These are phyloP conservation scores for Drosophila emarginata DNA, from an alignment of 2,888 invertebrate species.

Conservation along the genomic window DNA sequence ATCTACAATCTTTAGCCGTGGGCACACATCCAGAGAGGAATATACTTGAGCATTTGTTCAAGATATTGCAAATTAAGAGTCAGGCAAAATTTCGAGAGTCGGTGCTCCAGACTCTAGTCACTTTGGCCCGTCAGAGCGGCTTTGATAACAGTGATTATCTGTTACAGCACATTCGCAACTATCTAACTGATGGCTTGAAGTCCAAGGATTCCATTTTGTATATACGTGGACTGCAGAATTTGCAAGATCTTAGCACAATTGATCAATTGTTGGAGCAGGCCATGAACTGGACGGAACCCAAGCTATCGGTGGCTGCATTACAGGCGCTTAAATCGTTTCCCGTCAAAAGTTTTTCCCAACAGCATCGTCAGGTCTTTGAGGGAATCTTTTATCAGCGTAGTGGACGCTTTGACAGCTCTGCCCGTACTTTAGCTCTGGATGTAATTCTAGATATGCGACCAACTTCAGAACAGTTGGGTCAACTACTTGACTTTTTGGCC, in stretches of 20 bases:
- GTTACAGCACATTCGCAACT: conserved; percentile 74
- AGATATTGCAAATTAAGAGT: conserved; percentile 79
- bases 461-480: conserved; percentile 83
- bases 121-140: conserved; percentile 84
- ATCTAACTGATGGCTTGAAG: conserved; percentile 80
- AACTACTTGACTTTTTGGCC: conserved; percentile 84
- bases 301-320: conserved; percentile 87
- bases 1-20: conserved; percentile 88
- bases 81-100: conserved; percentile 87
- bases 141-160: conserved; percentile 67
- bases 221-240: conserved; percentile 88
- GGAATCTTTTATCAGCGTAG: conserved; percentile 85
- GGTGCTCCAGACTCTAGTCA: conserved; percentile 86
- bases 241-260: conserved; percentile 85
- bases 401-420: conserved; percentile 87
- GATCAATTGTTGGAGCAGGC: conserved; percentile 84
- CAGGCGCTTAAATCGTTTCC: conserved; percentile 86
- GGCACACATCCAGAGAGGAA: conserved; percentile 86
- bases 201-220: conserved; percentile 82
- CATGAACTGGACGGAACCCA: conserved; percentile 83
- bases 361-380: conserved; percentile 83
- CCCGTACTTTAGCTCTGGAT: conserved; percentile 88
- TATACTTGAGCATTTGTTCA: conserved; percentile 82
- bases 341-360: conserved; percentile 71
- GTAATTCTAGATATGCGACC: conserved; percentile 86